Conservation (phyloP, 2,797 vertebrate species). For the Rhinella marina region DNA sequence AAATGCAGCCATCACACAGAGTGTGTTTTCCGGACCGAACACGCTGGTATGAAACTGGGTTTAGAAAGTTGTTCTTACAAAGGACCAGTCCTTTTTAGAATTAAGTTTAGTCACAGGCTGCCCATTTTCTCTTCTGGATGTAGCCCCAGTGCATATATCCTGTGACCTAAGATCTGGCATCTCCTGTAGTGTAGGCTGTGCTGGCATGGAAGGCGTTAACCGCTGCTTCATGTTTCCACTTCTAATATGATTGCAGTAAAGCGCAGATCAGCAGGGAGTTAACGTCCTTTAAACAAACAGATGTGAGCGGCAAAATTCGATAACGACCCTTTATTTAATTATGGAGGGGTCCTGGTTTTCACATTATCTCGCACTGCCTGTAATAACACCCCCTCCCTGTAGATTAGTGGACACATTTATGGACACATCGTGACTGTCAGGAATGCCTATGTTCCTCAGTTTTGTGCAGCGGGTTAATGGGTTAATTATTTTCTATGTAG, state of each 20-base stretch:
- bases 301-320: slow-evolving; percentile 21
- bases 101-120: too few species aligned
- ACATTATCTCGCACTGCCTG: neutral
- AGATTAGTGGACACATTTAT: neutral
- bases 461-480: neutral
- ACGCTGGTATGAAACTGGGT: too few species aligned
- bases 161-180: too few species aligned
- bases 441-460: neutral
- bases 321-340: slow-evolving; percentile 28
- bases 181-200: neutral
- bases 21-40: too few species aligned
- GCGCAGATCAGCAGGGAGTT: neutral
- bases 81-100: too few species aligned
- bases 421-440: neutral
- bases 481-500: neutral
- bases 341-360: neutral
- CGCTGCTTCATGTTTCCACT: neutral
- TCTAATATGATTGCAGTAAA: slow-evolving; percentile 30
- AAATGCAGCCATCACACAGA: too few species aligned
- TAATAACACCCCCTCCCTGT: neutral
- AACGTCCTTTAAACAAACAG: slow-evolving; percentile 26
- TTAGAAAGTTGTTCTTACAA: too few species aligned
- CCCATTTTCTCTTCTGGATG: too few species aligned
- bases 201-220: slow-evolving; percentile 13
- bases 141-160: neutral